Evolutionary conservation across 53 echinoderm and acorn worm species (phyloP).

Genomic region (Stichopus horrens): DNA sequence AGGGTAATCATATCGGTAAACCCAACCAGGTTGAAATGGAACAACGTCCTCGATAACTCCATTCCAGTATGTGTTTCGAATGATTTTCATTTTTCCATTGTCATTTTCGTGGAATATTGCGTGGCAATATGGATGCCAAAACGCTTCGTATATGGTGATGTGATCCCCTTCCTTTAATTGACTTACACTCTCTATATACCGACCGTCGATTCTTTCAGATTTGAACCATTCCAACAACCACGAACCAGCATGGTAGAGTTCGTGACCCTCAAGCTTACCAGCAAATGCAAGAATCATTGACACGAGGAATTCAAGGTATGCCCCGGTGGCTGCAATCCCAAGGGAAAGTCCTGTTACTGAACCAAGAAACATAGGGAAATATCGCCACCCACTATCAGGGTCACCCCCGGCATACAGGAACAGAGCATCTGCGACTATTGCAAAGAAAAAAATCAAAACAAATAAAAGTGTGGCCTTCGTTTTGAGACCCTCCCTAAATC

Average conservation of each 20-base stretch:
- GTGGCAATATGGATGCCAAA: slow-evolving; percentile 30
- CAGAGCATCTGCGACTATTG: neutral
- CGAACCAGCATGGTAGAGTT: neutral
- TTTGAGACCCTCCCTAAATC: neutral
- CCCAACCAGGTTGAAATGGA: neutral
- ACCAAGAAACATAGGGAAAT: neutral
- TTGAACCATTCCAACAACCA: slow-evolving; percentile 11
- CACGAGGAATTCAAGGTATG: neutral
- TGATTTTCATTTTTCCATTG: slow-evolving; percentile 29
- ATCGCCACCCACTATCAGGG: neutral
- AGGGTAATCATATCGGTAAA: slow-evolving; percentile 28
- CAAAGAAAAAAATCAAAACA: neutral
- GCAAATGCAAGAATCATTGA: neutral
- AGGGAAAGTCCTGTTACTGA: neutral
- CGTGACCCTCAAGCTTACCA: neutral
- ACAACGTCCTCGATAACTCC: slow-evolving; percentile 21
- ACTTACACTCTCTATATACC: neutral
- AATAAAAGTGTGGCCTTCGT: neutral
- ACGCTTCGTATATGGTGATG: slow-evolving; percentile 24
- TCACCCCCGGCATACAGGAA: neutral
- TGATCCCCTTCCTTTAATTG: slow-evolving; percentile 18
- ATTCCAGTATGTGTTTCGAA: slow-evolving; percentile 14
- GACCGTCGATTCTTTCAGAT: neutral
- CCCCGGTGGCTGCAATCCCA: neutral
- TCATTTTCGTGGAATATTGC: slow-evolving; percentile 13